A percentile compares a stretch with the other conserved stretches of the same genome.
phyloP scores from a whole-genome alignment of 2,888 invertebrate genomes.

The Muschampia plurimacula region DNA sequence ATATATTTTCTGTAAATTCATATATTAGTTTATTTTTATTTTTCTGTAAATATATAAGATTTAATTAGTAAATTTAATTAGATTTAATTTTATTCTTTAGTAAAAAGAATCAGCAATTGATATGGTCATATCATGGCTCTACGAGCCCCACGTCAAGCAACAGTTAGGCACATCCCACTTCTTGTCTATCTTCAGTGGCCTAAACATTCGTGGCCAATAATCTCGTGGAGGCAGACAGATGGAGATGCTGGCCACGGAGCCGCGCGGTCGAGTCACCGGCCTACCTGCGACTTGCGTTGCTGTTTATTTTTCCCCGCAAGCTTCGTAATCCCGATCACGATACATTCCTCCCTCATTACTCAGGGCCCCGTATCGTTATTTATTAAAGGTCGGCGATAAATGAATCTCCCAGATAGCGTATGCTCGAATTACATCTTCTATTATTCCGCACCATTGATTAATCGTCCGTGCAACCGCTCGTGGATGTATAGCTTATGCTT shows the following conservation, averaged over 20 bases:
- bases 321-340: conserved; percentile 51
- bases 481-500: conserved; percentile 23
- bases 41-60: no score
- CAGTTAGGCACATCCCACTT: no score
- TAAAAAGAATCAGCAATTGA: no score
- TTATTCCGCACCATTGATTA: conserved; percentile 47
- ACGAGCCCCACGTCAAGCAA: no score
- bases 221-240: no score
- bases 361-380: conserved; percentile 47
- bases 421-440: conserved; percentile 46
- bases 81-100: no score
- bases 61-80: no score
- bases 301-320: conserved; percentile 45
- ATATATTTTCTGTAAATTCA: no score
- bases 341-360: conserved; percentile 56
- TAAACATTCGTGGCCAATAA: not conserved
- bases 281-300: conserved; percentile 18
- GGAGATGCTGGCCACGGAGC: no score
- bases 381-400: conserved; percentile 49
- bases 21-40: no score
- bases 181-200: no score
- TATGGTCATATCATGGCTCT: no score
- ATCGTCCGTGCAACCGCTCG: conserved; percentile 29
- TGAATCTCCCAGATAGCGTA: conserved; percentile 45
- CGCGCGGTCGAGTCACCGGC: conserved; percentile 40